Conservation (phyloP, 2,888 invertebrate species). For the Eubasilissa splendida region DNA sequence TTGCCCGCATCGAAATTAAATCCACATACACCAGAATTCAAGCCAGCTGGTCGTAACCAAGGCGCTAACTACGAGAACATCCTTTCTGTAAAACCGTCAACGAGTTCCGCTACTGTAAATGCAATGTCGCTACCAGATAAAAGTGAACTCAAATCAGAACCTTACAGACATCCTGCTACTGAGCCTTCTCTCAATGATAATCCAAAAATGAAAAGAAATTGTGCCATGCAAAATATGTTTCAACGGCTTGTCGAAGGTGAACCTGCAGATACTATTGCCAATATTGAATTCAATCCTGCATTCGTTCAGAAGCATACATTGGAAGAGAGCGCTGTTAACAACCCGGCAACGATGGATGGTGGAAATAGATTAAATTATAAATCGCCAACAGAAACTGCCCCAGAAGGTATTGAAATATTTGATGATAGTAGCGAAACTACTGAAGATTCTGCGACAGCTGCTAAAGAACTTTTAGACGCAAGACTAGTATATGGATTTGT, state of each 20-base stretch:
- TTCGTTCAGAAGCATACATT: not conserved
- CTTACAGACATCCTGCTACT: not conserved
- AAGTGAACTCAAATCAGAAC: too few relatives aligned
- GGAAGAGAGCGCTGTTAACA: not conserved
- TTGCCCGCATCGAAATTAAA: not conserved
- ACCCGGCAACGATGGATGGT: not conserved
- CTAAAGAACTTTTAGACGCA: not conserved
- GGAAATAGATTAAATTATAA: not conserved
- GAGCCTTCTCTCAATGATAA: not conserved
- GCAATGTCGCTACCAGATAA: too few relatives aligned
- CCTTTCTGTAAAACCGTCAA: too few relatives aligned
- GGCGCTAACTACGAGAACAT: too few relatives aligned
- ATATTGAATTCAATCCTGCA: conserved; percentile 9
- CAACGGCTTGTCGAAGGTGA: not conserved
- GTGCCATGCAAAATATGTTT: conserved; percentile 26
- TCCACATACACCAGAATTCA: conserved; percentile 2
- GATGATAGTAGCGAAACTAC: not conserved
- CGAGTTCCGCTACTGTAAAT: too few relatives aligned
- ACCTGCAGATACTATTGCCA: not conserved
- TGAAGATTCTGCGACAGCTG: not conserved
- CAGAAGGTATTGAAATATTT: not conserved
- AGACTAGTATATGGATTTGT: too few relatives aligned
- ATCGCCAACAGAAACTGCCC: not conserved
- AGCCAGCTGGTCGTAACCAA: not conserved
- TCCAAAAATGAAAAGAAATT: conserved; percentile 16